A percentile compares a stretch with the other conserved stretches of the same genome.
These are phyloP conservation scores for Mormyrops attenuatus DNA, from an alignment of 2,797 vertebrate genomes.

Conservation along the genomic window DNA sequence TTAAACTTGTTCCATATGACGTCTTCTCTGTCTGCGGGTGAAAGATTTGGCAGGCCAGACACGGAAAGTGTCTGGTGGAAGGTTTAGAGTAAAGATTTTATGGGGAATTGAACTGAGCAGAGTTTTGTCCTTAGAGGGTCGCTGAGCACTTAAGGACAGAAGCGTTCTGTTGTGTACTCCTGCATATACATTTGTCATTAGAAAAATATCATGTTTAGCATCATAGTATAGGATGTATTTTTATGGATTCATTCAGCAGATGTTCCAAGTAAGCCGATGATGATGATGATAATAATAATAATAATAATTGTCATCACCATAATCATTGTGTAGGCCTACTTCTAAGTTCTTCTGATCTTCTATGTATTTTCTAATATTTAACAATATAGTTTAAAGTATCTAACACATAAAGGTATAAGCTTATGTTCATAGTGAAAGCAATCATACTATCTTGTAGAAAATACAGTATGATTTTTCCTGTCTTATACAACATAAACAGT, in stretches of 20 bases:
- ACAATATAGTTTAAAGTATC: background rate
- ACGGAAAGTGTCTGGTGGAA: background rate
- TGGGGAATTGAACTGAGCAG: background rate
- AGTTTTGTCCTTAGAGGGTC: background rate
- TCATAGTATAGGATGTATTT: background rate
- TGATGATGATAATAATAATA: too few relatives aligned
- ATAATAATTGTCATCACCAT: background rate
- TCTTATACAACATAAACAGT: background rate
- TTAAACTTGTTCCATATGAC: constrained; percentile 3
- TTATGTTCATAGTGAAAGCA: background rate
- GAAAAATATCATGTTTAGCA: background rate
- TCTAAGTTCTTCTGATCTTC: background rate
- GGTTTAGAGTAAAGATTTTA: background rate
- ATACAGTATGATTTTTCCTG: background rate
- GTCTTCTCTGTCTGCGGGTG: background rate
- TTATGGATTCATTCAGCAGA: background rate
- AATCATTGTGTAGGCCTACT: background rate
- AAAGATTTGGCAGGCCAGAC: background rate
- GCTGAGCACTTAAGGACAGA: background rate
- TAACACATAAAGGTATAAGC: background rate
- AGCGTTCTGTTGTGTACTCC: background rate
- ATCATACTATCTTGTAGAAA: background rate
- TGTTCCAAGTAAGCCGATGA: background rate
- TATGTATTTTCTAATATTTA: background rate
- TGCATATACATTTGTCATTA: background rate